Evolutionary conservation across 1,140 invertebrate species (phyloP), one percentile per base, ranked within the genome.

Genomic region (Danaus plexippus): DNA sequence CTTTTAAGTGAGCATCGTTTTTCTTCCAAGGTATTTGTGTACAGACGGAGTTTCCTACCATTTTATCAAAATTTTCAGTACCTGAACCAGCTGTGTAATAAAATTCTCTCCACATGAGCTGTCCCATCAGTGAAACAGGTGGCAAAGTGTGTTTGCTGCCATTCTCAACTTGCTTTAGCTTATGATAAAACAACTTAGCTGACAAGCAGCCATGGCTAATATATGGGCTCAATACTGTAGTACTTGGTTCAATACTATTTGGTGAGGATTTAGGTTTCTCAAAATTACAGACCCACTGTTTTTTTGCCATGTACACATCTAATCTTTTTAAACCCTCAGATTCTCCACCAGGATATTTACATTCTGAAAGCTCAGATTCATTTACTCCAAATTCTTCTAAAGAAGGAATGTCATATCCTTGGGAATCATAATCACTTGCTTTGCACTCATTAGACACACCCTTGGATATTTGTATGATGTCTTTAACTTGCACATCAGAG

Each of bases 31-130:
- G 91, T 63, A 94, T 91, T 79, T 94, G 92, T 15, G 90, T 88
- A 72, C 93, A 94, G 12, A 94, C 87, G 9, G 88, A 65, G 83
- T 94, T 94, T 0, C 91, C 91, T 54, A 89, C 72, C 91, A 94
- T 94, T 65, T 88, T 89, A 74, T 92, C 91, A 87, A 92, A 94
- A 60, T 94, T 93, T 9, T 91, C 88, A 53, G 92, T 93, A 1
- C 89, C 88, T n/a, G 91, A 88, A 9, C 89, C 92, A 50, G 90
- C 92, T 8, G 89, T 89, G 65, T 94, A 94, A 69, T 93, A 94
- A 77, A 94, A 94, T 71, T 94, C 93, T 59, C 93, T 80, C 92
- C 92, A 94, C 74, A 93, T 85, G 6, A 94, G 66, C 63, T 94
- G 93, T 0, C 92, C 92, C 54, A 90, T 69, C 2, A 92, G 70